A percentile compares a stretch with the other conserved stretches of the same genome.
Evolutionary conservation across 2,113 vertebrate species (phyloP).

Genomic region (Python bivittatus): DNA sequence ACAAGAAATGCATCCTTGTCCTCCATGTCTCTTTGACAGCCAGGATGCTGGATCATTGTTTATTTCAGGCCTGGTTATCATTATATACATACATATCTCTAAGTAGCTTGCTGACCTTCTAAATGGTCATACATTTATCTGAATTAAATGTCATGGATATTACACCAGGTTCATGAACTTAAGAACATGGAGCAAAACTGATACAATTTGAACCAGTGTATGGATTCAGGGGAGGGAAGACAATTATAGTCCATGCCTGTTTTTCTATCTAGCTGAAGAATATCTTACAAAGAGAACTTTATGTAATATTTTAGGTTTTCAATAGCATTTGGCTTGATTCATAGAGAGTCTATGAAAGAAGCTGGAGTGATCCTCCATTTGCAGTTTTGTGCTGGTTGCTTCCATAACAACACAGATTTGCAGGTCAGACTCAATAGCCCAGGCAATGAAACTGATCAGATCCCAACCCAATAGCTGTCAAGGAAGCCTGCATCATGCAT

Average conservation of each 20-base stretch:
- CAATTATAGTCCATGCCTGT: too few relatives aligned
- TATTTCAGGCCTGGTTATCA: not conserved
- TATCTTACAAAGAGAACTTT: not conserved
- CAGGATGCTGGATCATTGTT: not conserved
- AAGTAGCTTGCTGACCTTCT: not conserved
- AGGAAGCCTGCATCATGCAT: not conserved
- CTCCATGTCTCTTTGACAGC: not conserved
- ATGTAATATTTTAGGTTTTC: not conserved
- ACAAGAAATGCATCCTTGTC: not conserved
- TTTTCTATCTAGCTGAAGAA: not conserved
- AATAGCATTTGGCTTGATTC: not conserved
- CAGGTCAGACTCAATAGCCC: not conserved
- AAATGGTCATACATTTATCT: not conserved
- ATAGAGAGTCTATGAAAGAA: not conserved
- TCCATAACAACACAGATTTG: not conserved
- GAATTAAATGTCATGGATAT: not conserved
- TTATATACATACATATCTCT: not conserved
- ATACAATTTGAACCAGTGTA: not conserved
- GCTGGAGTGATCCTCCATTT: not conserved
- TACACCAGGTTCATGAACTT: not conserved
- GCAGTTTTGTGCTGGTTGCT: not conserved
- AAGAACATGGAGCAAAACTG: not conserved
- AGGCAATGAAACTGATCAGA: not conserved
- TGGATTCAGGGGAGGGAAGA: not conserved
- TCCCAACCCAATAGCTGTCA: not conserved